phyloP scores from a whole-genome alignment of 2,888 invertebrate species.

The Campoletis raptor region DNA sequence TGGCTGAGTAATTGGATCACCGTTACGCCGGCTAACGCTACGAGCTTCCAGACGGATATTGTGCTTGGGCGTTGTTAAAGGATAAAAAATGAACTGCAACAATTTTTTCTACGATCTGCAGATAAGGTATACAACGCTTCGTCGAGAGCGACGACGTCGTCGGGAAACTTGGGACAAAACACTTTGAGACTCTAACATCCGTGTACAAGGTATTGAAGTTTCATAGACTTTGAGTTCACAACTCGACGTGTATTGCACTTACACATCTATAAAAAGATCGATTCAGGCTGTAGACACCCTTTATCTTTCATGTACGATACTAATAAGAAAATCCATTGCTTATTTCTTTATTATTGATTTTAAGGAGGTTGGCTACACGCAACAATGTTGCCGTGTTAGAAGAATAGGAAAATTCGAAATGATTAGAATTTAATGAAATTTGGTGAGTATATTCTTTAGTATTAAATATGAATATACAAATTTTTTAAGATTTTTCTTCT shows the following conservation, averaged over 20 bases:
- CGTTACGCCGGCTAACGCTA: constrained; percentile 42
- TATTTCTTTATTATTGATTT: background rate
- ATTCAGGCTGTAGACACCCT: background rate
- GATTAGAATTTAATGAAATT: too few relatives aligned
- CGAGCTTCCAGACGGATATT: constrained; percentile 18
- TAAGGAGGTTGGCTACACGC: too few relatives aligned
- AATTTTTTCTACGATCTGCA: background rate
- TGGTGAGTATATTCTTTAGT: too few relatives aligned
- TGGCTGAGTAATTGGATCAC: constrained; percentile 46
- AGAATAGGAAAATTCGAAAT: too few relatives aligned
- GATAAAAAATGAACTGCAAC: background rate
- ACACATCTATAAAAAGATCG: background rate
- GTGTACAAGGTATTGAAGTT: background rate
- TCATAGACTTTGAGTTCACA: background rate
- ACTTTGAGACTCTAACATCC: constrained; percentile 8
- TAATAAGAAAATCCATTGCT: background rate
- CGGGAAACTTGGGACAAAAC: background rate
- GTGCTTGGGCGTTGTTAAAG: constrained; percentile 2
- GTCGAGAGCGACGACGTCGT: constrained; percentile 1
- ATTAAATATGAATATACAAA: too few relatives aligned
- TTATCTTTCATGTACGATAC: background rate
- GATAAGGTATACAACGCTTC: background rate
- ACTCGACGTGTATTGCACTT: background rate
- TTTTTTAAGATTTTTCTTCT: too few relatives aligned
- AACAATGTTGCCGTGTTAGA: too few relatives aligned